These are phyloP conservation scores for Notoglanidium macrostoma DNA, from an alignment of 2,797 vertebrate species.

Conservation along the genomic window DNA sequence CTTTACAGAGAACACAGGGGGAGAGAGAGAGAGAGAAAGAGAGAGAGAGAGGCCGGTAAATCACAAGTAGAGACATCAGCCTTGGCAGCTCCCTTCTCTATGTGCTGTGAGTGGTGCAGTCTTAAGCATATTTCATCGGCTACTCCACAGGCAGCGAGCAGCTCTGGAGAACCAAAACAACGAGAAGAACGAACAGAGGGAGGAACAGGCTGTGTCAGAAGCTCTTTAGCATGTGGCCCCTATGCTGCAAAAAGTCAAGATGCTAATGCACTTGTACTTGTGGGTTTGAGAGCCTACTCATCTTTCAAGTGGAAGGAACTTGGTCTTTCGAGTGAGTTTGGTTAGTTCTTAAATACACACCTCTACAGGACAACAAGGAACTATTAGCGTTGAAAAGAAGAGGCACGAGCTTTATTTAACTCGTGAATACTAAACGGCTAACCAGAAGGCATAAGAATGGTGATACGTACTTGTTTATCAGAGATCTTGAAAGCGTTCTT, in stretches of 20 bases:
- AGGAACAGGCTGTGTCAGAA: conserved; percentile 41
- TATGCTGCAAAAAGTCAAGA: conserved; percentile 32
- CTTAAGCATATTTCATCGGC: conserved; percentile 52
- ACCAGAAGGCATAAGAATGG: neutral
- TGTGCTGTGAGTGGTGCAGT: conserved; percentile 45
- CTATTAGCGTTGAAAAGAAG: neutral
- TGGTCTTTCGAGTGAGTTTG: conserved; percentile 34
- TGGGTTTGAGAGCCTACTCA: conserved; percentile 29
- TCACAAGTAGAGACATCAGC: conserved; percentile 55
- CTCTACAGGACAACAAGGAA: conserved; percentile 11
- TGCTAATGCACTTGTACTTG: conserved; percentile 41
- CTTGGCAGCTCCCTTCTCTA: conserved; percentile 55
- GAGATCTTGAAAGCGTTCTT: conserved; percentile 72
- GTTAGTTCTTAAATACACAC: conserved; percentile 23
- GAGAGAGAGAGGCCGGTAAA: conserved; percentile 50
- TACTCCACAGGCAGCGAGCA: conserved; percentile 38
- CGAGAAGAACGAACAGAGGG: conserved; percentile 25
- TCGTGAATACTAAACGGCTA: neutral
- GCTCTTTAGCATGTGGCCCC: conserved; percentile 45
- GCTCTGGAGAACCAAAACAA: conserved; percentile 28
- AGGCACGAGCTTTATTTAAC: neutral
- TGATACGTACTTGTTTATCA: conserved; percentile 76
- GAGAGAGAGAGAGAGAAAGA: conserved; percentile 39
- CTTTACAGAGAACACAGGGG: conserved; percentile 51
- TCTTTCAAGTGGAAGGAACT: conserved; percentile 25